Evolutionary conservation across 2,113 vertebrate species (phyloP), one percentile per base, ranked within the genome.

Genomic region (Mesoclemmys tuberculata): DNA sequence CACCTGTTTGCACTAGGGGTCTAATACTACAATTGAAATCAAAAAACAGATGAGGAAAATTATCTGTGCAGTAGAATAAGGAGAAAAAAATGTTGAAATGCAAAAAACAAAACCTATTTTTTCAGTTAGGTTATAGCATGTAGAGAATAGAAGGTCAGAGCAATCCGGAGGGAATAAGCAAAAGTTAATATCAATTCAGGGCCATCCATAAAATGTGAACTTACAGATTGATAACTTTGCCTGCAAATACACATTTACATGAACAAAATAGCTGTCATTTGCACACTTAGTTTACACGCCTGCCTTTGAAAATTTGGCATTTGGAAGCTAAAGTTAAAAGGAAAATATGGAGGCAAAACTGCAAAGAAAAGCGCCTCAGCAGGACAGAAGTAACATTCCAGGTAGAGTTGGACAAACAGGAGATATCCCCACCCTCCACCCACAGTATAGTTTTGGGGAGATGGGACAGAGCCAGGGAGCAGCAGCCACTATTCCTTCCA

Each of bases 261-360:
- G 74, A 77, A 77, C 49, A 80, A 35, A 35, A 38, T 9, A 31
- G 49, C 12, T n/a, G 54, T 80, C 31, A 24, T 80, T 38, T 80
- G 24, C 24, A 38, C 35, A 21, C 21, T 54, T 49, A 80, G 49
- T 26, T 80, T 80, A n/a, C 49, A 80, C 24, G 52, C 35, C 52
- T 80, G 24, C 12, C 35, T n/a, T 80, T n/a, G 52, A 52, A 52
- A 89, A 71, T 0, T 0, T 49, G 22, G 7, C 26, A 0, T 0
- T 14, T 54, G 78, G 52, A 90, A 82, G 6, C 10, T 38, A 12
- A 80, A 91, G 21, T 51, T 31, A 56, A 44, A n/a, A 12, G 10
- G 35, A 68, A 94, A 91, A 26, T 46, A 4, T 18, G 41, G 88
- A 78, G 38, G 41, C 49, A 48, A 3, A 55, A 75, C 81, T 92